A percentile compares a stretch with the other conserved stretches of the same genome.
Conservation (phyloP, 1,140 invertebrate species). For the Dendroctonus ponderosae region DNA sequence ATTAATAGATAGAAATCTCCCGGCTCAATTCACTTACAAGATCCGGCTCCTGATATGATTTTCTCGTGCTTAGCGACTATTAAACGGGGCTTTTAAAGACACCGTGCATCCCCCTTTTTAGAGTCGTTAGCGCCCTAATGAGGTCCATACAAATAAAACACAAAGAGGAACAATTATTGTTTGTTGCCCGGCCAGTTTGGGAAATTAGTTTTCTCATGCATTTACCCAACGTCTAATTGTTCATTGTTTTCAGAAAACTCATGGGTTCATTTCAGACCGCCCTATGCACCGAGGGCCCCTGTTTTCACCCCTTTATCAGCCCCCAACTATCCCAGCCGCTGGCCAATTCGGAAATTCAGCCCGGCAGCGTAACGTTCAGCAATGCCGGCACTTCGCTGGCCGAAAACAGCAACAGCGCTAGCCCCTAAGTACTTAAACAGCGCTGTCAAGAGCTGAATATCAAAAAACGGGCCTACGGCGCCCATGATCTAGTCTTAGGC, state of each 20-base stretch:
- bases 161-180: slow-evolving; percentile 2
- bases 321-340: no score
- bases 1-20: not conserved
- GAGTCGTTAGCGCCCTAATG: slow-evolving; percentile 10
- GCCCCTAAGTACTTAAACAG: no score
- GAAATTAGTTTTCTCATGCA: no score
- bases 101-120: slow-evolving; percentile 10
- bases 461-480: no score
- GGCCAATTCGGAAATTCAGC: no score
- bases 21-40: slow-evolving; percentile 1
- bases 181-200: not conserved
- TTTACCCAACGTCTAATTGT: slow-evolving; percentile 5
- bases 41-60: slow-evolving; percentile 22
- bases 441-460: no score
- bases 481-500: no score
- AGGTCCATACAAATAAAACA: slow-evolving; percentile 11
- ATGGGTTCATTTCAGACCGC: slow-evolving; percentile 41
- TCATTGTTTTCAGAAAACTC: slow-evolving; percentile 41
- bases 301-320: no score
- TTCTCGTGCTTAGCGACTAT: slow-evolving; percentile 22
- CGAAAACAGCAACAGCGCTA: no score
- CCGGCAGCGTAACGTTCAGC: no score
- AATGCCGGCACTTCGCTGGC: no score
- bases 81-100: slow-evolving; percentile 20
- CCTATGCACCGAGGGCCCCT: slow-evolving; percentile 25